Conservation (phyloP, 2,113 vertebrate species). For the Chamaetylas fuelleborni region DNA sequence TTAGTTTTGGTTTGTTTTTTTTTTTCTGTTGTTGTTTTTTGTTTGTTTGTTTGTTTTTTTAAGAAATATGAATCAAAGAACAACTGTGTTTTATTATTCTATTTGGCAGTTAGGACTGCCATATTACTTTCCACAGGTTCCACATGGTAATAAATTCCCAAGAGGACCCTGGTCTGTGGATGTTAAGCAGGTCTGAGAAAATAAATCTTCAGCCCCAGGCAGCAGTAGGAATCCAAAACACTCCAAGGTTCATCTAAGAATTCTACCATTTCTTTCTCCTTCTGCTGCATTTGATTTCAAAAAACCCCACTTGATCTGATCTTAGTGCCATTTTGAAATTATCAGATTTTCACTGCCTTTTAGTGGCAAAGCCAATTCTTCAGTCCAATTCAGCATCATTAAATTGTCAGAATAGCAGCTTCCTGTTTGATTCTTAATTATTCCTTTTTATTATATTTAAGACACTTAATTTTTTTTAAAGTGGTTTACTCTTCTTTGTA, state of each 20-base stretch:
- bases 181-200: neutral
- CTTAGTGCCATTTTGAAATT: slow-evolving; percentile 53
- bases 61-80: neutral
- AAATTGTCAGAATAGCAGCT: slow-evolving; percentile 68
- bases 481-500: slow-evolving; percentile 71
- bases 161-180: neutral
- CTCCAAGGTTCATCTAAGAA: neutral
- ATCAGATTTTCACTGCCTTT: slow-evolving; percentile 53
- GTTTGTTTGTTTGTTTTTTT: neutral
- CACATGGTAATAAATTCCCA: neutral
- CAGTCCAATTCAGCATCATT: slow-evolving; percentile 68
- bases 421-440: slow-evolving; percentile 72
- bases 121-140: neutral
- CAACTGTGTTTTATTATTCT: neutral
- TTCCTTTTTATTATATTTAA: slow-evolving; percentile 80
- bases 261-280: neutral
- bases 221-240: neutral
- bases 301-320: neutral
- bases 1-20: neutral
- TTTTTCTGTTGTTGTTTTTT: neutral
- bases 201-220: neutral
- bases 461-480: slow-evolving; percentile 72
- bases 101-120: neutral
- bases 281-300: neutral
- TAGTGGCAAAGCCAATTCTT: slow-evolving; percentile 61